Evolutionary conservation across 2,113 vertebrate species (phyloP), one percentile per base, ranked within the genome.

Genomic region (Rana temporaria): DNA sequence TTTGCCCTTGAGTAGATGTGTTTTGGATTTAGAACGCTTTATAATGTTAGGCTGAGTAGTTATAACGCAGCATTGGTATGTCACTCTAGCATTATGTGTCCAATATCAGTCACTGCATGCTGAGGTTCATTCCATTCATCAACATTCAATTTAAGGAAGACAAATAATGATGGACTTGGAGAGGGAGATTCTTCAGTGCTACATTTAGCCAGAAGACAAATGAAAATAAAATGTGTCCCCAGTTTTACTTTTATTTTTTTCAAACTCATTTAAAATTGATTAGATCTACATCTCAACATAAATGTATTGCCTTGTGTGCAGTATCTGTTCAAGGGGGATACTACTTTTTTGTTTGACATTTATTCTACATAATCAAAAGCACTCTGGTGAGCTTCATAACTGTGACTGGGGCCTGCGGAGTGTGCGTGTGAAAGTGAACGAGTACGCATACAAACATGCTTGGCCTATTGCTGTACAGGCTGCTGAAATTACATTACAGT

Each of bases 1-100:
- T 75, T 75, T 75, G 57, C 72, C 72, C 72, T 60, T n/a, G 72
- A 75, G 7, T 62, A 56, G 57, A 75, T 75, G 72, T 75, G 72
- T 75, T 60, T 60, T 62, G 55, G 72, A 75, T 60, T 75, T n/a
- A 75, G 62, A 75, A 42, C 12, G 32, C 72, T 75, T 62, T 22
- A 75, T 60, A 75, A 30, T 42, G 16, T 30, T 42, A 11, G 59
- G n/a, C 32, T 59, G 72, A 75, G 72, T 62, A 62, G 60, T 62
- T 75, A 62, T 34, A 42, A 19, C n/a, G 12, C 72, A 16, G 8
- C 55, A 17, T 55, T 74, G 59, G 17, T 73, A 60, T 75, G 30
- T 75, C 56, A 75, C 55, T 32, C 30, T 38, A n/a, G 26, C 15
- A 55, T 18, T 73, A 73, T 57, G 11, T 26, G 38, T 60, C 16